Conservation (phyloP, 2,888 invertebrate species). For the Boloria selene region DNA sequence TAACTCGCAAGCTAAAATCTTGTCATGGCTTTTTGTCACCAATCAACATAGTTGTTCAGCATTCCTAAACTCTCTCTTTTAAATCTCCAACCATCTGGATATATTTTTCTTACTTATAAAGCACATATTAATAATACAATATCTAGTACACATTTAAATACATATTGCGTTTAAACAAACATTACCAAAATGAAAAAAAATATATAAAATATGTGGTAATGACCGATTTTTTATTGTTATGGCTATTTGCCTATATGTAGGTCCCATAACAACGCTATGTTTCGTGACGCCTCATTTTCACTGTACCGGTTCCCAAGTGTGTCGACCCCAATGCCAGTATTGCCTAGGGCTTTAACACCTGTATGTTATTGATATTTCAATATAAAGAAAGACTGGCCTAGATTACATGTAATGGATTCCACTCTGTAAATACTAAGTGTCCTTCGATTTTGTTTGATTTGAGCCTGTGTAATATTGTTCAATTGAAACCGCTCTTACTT, state of each 20-base stretch:
- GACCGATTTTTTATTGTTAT: slow-evolving; percentile 12
- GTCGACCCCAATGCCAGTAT: slow-evolving; percentile 48
- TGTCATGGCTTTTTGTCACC: too few species aligned
- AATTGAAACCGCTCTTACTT: too few species aligned
- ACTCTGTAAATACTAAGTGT: slow-evolving; percentile 9
- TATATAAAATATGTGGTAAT: slow-evolving; percentile 10
- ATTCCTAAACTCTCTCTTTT: too few species aligned
- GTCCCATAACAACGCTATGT: slow-evolving; percentile 14
- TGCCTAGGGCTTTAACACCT: slow-evolving; percentile 32
- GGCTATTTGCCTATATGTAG: slow-evolving; percentile 1
- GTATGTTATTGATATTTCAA: slow-evolving; percentile 21
- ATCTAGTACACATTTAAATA: slow-evolving; percentile 5
- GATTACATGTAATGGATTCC: slow-evolving; percentile 5
- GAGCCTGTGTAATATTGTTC: background rate
- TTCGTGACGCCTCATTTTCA: slow-evolving; percentile 50
- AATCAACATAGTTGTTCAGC: too few species aligned
- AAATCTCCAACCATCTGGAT: too few species aligned
- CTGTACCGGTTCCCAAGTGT: slow-evolving; percentile 48
- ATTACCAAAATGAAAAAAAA: slow-evolving; percentile 5
- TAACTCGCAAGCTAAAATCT: too few species aligned
- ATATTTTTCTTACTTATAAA: background rate
- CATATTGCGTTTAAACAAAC: slow-evolving; percentile 14
- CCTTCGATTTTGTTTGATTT: slow-evolving; percentile 9
- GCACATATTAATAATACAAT: background rate
- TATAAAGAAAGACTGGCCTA: slow-evolving; percentile 10